A percentile compares a stretch with the other conserved stretches of the same genome.
phyloP scores from a whole-genome alignment of 1,140 invertebrate species.

The Drosophila repletoides region DNA sequence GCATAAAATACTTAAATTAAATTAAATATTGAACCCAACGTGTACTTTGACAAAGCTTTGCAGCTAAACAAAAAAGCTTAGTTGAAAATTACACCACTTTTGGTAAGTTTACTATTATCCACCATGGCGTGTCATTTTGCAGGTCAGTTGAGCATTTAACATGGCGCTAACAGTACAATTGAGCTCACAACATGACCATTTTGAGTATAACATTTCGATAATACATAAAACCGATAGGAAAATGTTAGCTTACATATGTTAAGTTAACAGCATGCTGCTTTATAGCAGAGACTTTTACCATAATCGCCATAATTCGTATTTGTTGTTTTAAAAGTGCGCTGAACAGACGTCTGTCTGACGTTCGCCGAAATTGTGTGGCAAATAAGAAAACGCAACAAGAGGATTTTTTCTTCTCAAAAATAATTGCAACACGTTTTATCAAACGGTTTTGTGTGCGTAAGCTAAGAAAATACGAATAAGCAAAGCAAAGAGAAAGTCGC shows the following conservation, averaged over 20 bases:
- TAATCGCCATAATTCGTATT: conserved; percentile 32
- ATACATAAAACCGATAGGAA: conserved; percentile 12
- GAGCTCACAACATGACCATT: conserved; percentile 28
- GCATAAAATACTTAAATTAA: conserved; percentile 5
- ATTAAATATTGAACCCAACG: not conserved
- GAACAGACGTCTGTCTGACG: conserved; percentile 33
- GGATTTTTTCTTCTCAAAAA: too few species aligned
- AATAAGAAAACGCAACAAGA: conserved; percentile 28
- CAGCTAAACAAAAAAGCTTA: conserved; percentile 12
- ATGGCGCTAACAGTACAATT: not conserved
- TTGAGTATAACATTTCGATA: conserved; percentile 21
- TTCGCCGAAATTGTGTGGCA: conserved; percentile 33
- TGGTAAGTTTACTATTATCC: too few species aligned
- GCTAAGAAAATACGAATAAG: conserved; percentile 25
- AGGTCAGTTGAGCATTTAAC: conserved; percentile 2
- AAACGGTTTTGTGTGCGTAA: conserved; percentile 5
- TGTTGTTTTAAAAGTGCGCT: conserved; percentile 41
- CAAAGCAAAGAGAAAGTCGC: conserved; percentile 42
- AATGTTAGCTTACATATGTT: conserved; percentile 5
- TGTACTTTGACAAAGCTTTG: not conserved
- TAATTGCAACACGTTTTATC: conserved; percentile 27
- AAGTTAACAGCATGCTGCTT: conserved; percentile 19
- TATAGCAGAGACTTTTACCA: conserved; percentile 29
- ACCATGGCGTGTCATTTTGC: too few species aligned
- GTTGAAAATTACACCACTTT: not conserved